Evolutionary conservation across 2,888 invertebrate genomes (phyloP).

Genomic region (Drosophila helvetica): DNA sequence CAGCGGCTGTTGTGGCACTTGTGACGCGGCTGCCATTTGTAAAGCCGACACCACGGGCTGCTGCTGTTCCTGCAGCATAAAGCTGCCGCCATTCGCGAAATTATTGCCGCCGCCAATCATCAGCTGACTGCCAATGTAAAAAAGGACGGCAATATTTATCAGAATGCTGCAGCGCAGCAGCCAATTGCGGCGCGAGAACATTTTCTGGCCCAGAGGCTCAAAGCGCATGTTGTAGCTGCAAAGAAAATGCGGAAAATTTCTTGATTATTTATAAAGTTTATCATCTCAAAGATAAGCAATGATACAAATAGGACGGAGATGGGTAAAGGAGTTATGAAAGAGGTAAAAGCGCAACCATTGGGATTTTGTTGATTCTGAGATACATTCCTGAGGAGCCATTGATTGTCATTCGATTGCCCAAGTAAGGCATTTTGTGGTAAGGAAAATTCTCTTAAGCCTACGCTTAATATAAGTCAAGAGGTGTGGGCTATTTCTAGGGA

Average conservation of each 20-base stretch:
- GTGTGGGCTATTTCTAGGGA: too few species aligned
- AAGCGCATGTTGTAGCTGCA: conserved; percentile 79
- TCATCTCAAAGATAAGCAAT: too few species aligned
- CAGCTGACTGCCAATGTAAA: conserved; percentile 89
- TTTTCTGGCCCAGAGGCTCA: conserved; percentile 81
- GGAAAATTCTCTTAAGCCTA: too few species aligned
- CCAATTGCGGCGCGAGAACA: conserved; percentile 88
- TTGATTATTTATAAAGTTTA: background rate
- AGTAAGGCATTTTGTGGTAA: too few species aligned
- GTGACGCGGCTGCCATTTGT: conserved; percentile 50
- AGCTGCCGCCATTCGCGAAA: conserved; percentile 79
- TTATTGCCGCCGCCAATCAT: conserved; percentile 84
- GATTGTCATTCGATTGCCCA: too few species aligned
- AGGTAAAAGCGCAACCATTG: too few species aligned
- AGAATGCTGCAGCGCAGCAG: conserved; percentile 90
- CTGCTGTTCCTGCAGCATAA: conserved; percentile 82
- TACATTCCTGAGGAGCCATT: too few species aligned
- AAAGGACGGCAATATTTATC: conserved; percentile 88
- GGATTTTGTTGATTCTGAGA: too few species aligned
- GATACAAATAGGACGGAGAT: too few species aligned
- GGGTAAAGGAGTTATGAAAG: too few species aligned
- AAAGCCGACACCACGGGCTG: conserved; percentile 54
- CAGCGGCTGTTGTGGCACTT: conserved; percentile 33
- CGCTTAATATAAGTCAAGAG: too few species aligned
- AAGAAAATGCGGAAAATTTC: background rate